phyloP scores from a whole-genome alignment of 2,113 vertebrate genomes.

The Gallinago paraguaiae region DNA sequence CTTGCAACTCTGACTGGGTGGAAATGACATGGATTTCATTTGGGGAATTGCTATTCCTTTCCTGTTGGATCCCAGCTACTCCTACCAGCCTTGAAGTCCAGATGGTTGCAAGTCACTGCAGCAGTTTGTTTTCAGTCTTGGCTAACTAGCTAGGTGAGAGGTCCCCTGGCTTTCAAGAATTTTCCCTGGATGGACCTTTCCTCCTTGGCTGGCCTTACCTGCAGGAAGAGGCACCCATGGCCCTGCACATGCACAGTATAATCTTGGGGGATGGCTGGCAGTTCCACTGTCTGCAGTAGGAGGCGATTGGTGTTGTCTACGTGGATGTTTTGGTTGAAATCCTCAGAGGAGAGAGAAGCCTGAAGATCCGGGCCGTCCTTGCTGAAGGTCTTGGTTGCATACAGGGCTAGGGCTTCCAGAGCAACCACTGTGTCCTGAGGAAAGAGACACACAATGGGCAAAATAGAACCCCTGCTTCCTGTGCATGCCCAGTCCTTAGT shows the following conservation, averaged over 20 bases:
- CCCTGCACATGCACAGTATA: constrained; percentile 55
- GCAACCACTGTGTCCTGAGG: constrained; percentile 73
- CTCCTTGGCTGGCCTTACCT: constrained; percentile 8
- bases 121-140: background rate
- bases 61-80: background rate
- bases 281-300: constrained; percentile 77
- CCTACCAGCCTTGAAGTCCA: background rate
- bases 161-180: background rate
- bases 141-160: background rate
- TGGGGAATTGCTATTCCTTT: background rate
- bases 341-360: constrained; percentile 40
- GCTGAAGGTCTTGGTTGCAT: constrained; percentile 62
- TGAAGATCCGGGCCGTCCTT: constrained; percentile 44
- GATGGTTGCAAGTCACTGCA: background rate
- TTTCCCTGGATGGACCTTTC: background rate
- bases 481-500: background rate
- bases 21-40: background rate
- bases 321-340: constrained; percentile 64
- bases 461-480: background rate
- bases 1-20: background rate
- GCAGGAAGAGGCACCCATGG: constrained; percentile 39
- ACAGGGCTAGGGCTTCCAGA: constrained; percentile 72
- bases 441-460: background rate
- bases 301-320: constrained; percentile 79
- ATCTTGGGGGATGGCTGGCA: constrained; percentile 59